phyloP scores from a whole-genome alignment of 1,140 invertebrate genomes.

The Rhopalosiphum maidis region DNA sequence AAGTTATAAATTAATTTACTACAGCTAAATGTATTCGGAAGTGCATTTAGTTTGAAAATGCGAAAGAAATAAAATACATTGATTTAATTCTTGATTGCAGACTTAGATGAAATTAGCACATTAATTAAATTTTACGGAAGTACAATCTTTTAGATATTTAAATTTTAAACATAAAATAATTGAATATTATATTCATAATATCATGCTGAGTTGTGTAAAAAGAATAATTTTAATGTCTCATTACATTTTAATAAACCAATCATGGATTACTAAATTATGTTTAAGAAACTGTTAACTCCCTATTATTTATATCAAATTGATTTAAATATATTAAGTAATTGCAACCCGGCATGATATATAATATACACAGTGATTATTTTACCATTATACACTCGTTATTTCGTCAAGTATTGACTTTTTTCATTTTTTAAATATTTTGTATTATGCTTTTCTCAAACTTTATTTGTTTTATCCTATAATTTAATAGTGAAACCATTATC shows the following conservation, averaged over 20 bases:
- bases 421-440: too few species aligned
- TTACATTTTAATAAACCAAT: not conserved
- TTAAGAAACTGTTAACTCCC: not conserved
- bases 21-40: not conserved
- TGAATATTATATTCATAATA: not conserved
- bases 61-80: not conserved
- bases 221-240: not conserved
- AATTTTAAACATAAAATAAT: not conserved
- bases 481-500: too few species aligned
- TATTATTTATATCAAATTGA: not conserved
- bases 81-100: not conserved
- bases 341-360: too few species aligned
- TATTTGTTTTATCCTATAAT: too few species aligned
- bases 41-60: not conserved
- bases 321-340: not conserved
- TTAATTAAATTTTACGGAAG: not conserved
- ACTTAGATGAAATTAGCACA: not conserved
- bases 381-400: too few species aligned
- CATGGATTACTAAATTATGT: not conserved
- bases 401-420: too few species aligned
- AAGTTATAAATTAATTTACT: not conserved
- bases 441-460: too few species aligned
- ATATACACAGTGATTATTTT: too few species aligned
- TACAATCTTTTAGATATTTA: not conserved
- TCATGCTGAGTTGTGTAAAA: not conserved